Evolutionary conservation across 1,140 invertebrate species (phyloP).

Genomic region (Drosophila nigrodunni): DNA sequence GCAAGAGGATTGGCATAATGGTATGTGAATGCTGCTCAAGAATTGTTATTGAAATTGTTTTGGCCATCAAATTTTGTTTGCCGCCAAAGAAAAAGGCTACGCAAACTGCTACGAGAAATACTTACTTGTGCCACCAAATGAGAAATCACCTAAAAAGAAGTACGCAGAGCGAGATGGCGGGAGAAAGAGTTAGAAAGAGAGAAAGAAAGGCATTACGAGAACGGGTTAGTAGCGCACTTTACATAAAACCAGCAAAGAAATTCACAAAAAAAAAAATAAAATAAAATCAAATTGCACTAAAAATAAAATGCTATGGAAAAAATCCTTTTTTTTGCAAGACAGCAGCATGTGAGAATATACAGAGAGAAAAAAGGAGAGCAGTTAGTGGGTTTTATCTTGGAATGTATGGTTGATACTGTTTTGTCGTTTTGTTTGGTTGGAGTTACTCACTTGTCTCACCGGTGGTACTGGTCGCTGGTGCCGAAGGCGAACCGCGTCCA

Average conservation of each 20-base stretch:
- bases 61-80: conserved; percentile 77
- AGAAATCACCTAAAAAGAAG: conserved; percentile 88
- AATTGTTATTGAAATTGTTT: conserved; percentile 83
- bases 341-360: conserved; percentile 22
- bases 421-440: not conserved
- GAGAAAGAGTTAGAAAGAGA: conserved; percentile 51
- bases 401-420: conserved; percentile 1
- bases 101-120: conserved; percentile 73
- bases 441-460: conserved; percentile 95
- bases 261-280: conserved; percentile 15
- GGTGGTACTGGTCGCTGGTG: conserved; percentile 94
- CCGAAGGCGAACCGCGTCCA: conserved; percentile 94
- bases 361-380: conserved; percentile 4
- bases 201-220: conserved; percentile 63
- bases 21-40: conserved; percentile 64
- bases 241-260: conserved; percentile 53
- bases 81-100: conserved; percentile 22
- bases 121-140: conserved; percentile 95
- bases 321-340: conserved; percentile 24
- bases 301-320: conserved; percentile 29
- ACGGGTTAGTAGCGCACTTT: conserved; percentile 76
- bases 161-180: conserved; percentile 7
- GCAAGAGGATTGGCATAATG: conserved; percentile 28
- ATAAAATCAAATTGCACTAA: conserved; percentile 19
- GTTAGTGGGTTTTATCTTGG: conserved; percentile 23